Conservation (phyloP, 2,113 vertebrate genomes). For the Pongo abelii region DNA sequence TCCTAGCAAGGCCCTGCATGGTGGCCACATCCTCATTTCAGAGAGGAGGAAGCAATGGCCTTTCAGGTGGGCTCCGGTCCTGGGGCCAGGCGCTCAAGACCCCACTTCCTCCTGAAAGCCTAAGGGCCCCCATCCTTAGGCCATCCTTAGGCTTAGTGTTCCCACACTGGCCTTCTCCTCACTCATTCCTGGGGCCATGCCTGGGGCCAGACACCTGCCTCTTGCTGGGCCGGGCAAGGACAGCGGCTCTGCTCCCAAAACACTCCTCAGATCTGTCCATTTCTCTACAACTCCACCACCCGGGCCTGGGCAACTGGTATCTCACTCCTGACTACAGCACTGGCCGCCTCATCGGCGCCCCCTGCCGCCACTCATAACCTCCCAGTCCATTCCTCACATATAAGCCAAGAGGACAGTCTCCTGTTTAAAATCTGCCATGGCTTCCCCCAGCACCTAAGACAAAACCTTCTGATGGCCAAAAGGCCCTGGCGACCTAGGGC, state of each 20-base stretch:
- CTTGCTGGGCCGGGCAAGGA: not conserved
- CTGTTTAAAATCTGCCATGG: not conserved
- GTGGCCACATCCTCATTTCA: not conserved
- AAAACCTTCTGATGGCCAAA: not conserved
- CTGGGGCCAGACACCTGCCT: not conserved
- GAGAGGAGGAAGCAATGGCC: not conserved
- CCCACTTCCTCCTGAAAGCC: not conserved
- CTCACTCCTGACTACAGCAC: not conserved
- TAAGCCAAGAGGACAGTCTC: not conserved
- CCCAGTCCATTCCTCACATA: not conserved
- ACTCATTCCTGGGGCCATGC: not conserved
- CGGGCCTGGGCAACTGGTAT: not conserved
- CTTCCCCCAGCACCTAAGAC: not conserved
- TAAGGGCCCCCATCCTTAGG: not conserved
- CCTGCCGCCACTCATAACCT: not conserved
- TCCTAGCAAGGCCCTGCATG: not conserved
- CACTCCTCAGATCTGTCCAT: not conserved
- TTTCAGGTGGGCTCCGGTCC: not conserved
- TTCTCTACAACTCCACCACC: not conserved
- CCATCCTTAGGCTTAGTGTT: too few species aligned
- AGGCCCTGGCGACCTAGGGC: not conserved
- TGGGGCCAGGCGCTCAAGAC: not conserved
- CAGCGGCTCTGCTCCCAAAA: not conserved
- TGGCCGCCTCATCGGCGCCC: not conserved
- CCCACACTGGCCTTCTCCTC: not conserved